phyloP scores from a whole-genome alignment of 2,888 invertebrate genomes.

The Ferdinandea cuprea region DNA sequence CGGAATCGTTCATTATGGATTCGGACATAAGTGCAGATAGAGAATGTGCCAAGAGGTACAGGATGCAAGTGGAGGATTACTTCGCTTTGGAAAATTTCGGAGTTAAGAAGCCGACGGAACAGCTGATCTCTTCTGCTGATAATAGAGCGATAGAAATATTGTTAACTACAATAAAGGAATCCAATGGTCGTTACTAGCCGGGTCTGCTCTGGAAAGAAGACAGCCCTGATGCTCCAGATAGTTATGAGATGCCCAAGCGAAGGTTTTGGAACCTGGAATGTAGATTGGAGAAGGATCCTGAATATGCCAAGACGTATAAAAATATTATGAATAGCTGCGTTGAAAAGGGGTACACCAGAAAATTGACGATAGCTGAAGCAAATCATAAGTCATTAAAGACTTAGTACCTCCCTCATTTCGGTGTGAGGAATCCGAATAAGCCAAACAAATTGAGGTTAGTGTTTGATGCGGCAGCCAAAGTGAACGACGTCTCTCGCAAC shows the following conservation, averaged over 20 bases:
- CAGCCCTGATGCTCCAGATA: constrained; percentile 33
- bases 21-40: constrained; percentile 27
- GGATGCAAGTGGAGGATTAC: constrained; percentile 49
- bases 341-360: constrained; percentile 53
- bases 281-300: constrained; percentile 44
- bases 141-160: constrained; percentile 43
- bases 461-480: constrained; percentile 67
- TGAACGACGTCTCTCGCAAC: constrained; percentile 56
- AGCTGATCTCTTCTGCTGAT: constrained; percentile 49
- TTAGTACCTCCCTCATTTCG: constrained; percentile 76
- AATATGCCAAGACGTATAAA: constrained; percentile 30
- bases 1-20: constrained; percentile 26
- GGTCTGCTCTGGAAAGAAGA: constrained; percentile 62
- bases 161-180: constrained; percentile 8
- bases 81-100: constrained; percentile 54
- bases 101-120: constrained; percentile 22
- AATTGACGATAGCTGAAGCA: constrained; percentile 45
- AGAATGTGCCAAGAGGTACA: constrained; percentile 16
- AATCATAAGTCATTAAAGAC: constrained; percentile 33
- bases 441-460: constrained; percentile 62
- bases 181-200: constrained; percentile 51
- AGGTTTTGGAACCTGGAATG: constrained; percentile 45
- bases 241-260: constrained; percentile 33
- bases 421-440: constrained; percentile 57
- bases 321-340: constrained; percentile 49